A percentile compares a stretch with the other conserved stretches of the same genome.
Conservation (phyloP, 1,140 invertebrate genomes). For the Drosophila grimshawi region DNA sequence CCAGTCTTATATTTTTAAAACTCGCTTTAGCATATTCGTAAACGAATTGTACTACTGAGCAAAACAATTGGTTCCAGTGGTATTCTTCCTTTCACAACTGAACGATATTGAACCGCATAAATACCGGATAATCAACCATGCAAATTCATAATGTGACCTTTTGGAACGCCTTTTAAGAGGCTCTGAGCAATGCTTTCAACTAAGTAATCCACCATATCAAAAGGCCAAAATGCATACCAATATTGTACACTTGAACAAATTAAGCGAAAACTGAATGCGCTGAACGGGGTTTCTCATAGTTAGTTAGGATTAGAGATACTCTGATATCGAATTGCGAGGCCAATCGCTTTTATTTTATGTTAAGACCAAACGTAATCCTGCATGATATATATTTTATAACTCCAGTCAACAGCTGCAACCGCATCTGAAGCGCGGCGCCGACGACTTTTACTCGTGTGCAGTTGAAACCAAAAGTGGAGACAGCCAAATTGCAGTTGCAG, state of each 20-base stretch:
- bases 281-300: slow-evolving; percentile 5
- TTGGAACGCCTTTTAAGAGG: neutral
- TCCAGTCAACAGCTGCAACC: slow-evolving; percentile 67
- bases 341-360: slow-evolving; percentile 72
- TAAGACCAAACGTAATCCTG: slow-evolving; percentile 70
- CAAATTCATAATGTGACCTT: no score
- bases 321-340: slow-evolving; percentile 34
- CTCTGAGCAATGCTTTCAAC: neutral
- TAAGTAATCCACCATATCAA: neutral
- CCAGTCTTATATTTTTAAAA: neutral
- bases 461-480: slow-evolving; percentile 73
- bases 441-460: slow-evolving; percentile 70
- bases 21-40: no score
- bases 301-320: slow-evolving; percentile 41
- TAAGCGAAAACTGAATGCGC: neutral
- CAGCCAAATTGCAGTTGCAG: slow-evolving; percentile 53
- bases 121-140: no score
- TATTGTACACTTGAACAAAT: neutral
- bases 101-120: no score
- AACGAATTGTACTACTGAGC: no score
- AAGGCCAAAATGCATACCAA: neutral
- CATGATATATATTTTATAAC: slow-evolving; percentile 75
- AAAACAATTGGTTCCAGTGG: no score
- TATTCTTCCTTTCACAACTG: no score
- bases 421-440: slow-evolving; percentile 38